Base-by-base conservation (phyloP, 2,797 vertebrate species). In the Natrix natrix region DNA sequence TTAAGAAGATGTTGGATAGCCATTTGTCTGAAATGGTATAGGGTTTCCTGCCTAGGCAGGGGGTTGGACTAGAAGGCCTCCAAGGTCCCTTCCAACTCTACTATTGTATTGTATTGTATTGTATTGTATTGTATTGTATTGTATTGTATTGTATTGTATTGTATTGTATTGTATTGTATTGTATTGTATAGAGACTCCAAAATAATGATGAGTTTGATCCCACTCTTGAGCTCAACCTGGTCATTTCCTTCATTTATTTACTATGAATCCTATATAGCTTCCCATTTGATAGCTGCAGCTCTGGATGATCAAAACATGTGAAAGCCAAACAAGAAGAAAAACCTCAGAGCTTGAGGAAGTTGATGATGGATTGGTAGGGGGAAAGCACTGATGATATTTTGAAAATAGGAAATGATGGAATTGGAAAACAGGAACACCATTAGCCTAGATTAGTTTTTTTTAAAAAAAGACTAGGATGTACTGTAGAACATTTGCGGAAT, bases 391-490 rank as follows among this genome's bases (percentile, higher is more conserved):
- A 26, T 87, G n/a, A 54, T 87, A 92, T 92, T 90, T 74, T 54
- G 55, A 55, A 87, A 60, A 54, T 55, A 74, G 8, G 74, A 26
- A 60, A 61, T 89, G 52, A 63, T 43, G 43, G 43, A 37, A 69
- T 90, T 90, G 92, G 89, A 92, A 93, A 95, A 91, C 87, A 93
- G 48, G 88, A 20, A 89, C 87, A 74, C 0, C 32, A 94, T 94
- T 37, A 83, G 60, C 14, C 12, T 91, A 74, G 56, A 93, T 32
- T 54, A 94, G 60, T 13, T 59, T 59, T 59, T 60, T 57, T 24
- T 60, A 11, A 52, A 90, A 93, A 69, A 37, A 88, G 91, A 96
- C 96, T 87, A 93, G 92, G 74, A 55, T 94, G 90, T 94, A 63
- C 94, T 92, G 37, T 4, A 13, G 91, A 74, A n/a, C n/a, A n/a